Percentiles rank a stretch among this genome's conserved stretches.
Conservation (phyloP, 2,888 invertebrate species). For the Parasteatoda lunata region DNA sequence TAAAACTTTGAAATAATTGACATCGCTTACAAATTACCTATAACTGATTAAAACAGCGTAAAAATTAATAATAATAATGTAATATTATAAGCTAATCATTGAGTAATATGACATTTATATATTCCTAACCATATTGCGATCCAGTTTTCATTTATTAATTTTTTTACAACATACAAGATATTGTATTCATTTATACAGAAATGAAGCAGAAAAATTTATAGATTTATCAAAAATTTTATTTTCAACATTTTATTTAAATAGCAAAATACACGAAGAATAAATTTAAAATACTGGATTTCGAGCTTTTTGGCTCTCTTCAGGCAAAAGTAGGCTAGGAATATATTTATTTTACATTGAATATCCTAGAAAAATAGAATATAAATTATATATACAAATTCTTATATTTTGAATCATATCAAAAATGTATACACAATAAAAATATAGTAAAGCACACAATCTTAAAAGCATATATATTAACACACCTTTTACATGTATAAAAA, state of each 20-base stretch:
- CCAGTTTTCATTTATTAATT: slow-evolving; percentile 16
- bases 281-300: slow-evolving; percentile 48
- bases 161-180: background rate
- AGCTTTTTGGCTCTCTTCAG: slow-evolving; percentile 65
- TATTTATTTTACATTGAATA: slow-evolving; percentile 16
- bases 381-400: background rate
- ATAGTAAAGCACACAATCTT: background rate
- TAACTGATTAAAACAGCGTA: too few relatives aligned
- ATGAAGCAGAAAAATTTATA: background rate
- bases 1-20: too few relatives aligned
- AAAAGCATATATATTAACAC: background rate
- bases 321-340: slow-evolving; percentile 50
- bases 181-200: background rate
- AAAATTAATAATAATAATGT: too few relatives aligned
- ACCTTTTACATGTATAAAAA: background rate
- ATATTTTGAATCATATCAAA: background rate
- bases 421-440: background rate
- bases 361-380: slow-evolving; percentile 7
- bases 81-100: too few relatives aligned
- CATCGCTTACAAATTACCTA: too few relatives aligned
- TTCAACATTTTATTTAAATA: slow-evolving; percentile 1
- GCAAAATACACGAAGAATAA: background rate
- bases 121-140: slow-evolving; percentile 55
- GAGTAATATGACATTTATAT: background rate
- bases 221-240: background rate